Evolutionary conservation across 2,888 invertebrate species (phyloP).

Genomic region (Catonia carolina): DNA sequence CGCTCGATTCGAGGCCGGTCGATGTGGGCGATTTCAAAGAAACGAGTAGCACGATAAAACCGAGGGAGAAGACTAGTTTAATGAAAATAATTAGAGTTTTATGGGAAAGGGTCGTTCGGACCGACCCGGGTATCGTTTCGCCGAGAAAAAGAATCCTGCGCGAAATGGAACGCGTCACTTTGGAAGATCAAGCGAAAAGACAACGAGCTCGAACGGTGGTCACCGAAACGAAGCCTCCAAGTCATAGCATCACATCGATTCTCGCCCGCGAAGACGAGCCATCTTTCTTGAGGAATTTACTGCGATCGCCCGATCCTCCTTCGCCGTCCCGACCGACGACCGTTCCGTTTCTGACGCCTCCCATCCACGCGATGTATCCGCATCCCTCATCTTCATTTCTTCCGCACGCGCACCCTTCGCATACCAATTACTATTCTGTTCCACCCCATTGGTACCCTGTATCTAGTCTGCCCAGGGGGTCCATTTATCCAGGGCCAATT

Average conservation of each 20-base stretch:
- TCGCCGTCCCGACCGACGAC: constrained; percentile 29
- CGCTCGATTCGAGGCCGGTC: constrained; percentile 49
- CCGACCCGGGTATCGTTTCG: constrained; percentile 58
- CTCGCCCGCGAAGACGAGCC: constrained; percentile 52
- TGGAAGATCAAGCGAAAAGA: constrained; percentile 56
- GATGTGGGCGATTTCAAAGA: constrained; percentile 18
- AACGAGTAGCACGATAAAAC: background rate
- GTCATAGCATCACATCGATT: constrained; percentile 80
- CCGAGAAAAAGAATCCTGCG: constrained; percentile 76
- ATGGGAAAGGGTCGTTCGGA: constrained; percentile 35
- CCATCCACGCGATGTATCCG: constrained; percentile 18
- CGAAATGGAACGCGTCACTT: constrained; percentile 69
- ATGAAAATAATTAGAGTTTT: constrained; percentile 34
- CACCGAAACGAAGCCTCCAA: constrained; percentile 40
- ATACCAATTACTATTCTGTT: background rate
- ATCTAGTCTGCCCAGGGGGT: constrained; percentile 27
- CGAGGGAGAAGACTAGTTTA: constrained; percentile 19
- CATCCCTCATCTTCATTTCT: constrained; percentile 19
- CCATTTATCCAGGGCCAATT: background rate
- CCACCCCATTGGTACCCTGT: constrained; percentile 13
- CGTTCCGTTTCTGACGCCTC: constrained; percentile 20
- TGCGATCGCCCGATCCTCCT: constrained; percentile 44
- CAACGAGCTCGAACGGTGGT: constrained; percentile 43
- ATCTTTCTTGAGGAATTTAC: constrained; percentile 40
- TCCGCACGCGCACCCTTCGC: constrained; percentile 11